Evolutionary conservation across 2,797 vertebrate genomes (phyloP), one percentile per base, ranked within the genome.

Genomic region (Hylomyscus alleni): DNA sequence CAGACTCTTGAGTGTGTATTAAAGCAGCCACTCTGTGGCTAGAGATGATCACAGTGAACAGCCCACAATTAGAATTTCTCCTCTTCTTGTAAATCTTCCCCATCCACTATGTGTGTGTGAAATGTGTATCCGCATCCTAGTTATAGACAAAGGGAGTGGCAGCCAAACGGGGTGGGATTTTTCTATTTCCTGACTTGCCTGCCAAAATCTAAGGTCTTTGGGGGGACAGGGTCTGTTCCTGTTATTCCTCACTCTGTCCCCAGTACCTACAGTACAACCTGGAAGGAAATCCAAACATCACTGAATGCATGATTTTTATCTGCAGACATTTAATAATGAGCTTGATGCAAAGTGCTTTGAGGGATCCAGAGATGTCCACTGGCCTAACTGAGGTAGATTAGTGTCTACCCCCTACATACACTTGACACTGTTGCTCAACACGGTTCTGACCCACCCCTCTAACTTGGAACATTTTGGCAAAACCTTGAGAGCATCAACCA

Each of bases 281-380:
- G 11, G 62, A 75, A 80, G 65, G 31, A 86, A 83, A 92, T 0
- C 52, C 12, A 0, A 15, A 9, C 26, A 47, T 87, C 89, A 17
- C 26, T 82, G 37, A 90, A 29, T 90, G 62, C 75, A n/a, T 58
- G 26, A 40, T 84, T 78, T 95, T 72, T 60, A 88, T 80, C 40
- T 67, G 75, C 20, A 47, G 37, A 54, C n/a, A 37, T 81, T 89
- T 84, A 44, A 76, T 54, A 56, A 54, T 72, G 34, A 81, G 37
- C 75, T 77, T 29, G 14, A 86, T 20, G 62, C 20, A 62, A 80
- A 73, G 22, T n/a, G 17, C 20, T 77, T 44, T 29, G 1, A 69
- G 72, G 52, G 58, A n/a, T 37, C 19, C 62, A 75, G 56, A 69
- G 37, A 75, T 44, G 78, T 44, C 7, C 73, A n/a, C 8, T 14